Evolutionary conservation across 1,140 invertebrate species (phyloP).

Genomic region (Magallana gigas): DNA sequence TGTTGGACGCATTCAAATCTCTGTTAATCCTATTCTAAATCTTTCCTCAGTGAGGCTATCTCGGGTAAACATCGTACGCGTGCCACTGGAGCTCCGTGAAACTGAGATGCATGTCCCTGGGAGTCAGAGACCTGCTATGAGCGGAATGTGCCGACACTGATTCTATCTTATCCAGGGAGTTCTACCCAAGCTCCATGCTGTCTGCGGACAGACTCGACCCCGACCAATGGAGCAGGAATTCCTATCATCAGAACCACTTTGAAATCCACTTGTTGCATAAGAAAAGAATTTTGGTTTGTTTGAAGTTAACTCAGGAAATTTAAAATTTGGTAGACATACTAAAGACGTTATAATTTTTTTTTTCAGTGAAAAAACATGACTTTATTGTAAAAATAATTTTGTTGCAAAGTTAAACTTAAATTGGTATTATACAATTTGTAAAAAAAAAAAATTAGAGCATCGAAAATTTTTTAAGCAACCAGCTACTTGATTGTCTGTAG

Average conservation of each 20-base stretch:
- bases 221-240: not conserved
- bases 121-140: conserved; percentile 13
- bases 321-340: no score
- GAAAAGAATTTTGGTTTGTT: no score
- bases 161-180: conserved; percentile 10
- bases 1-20: conserved; percentile 33
- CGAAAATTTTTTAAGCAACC: no score
- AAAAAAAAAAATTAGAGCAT: no score
- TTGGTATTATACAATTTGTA: no score
- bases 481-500: no score
- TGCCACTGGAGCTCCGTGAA: not conserved
- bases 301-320: no score
- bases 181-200: not conserved
- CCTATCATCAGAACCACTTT: not conserved
- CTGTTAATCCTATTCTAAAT: conserved; percentile 24
- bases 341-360: no score
- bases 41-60: conserved; percentile 9
- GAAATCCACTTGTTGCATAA: not conserved
- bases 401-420: no score
- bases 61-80: conserved; percentile 32
- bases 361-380: no score
- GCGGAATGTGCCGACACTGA: not conserved
- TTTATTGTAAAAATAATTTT: no score
- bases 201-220: not conserved
- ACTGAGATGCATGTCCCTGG: not conserved